A percentile compares a stretch with the other conserved stretches of the same genome.
Conservation (phyloP, 2,888 invertebrate species). For the Muscina levida region DNA sequence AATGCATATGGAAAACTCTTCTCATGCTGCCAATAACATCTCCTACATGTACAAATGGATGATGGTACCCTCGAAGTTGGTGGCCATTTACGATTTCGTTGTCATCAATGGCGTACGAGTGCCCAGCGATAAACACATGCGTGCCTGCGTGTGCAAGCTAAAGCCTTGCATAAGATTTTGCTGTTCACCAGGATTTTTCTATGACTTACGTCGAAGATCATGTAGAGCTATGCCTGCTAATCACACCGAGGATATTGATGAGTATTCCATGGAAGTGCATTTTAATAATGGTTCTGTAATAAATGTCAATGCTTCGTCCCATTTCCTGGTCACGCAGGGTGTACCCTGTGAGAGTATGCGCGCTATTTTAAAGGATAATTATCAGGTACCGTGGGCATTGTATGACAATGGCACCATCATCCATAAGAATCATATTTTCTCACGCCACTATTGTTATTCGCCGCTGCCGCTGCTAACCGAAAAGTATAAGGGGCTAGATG, state of each 20-base stretch:
- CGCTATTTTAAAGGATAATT: conserved; percentile 65
- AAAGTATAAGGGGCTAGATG: conserved; percentile 35
- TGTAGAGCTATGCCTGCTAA: conserved; percentile 58
- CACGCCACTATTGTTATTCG: conserved; percentile 73
- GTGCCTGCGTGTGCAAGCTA: conserved; percentile 77
- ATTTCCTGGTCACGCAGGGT: conserved; percentile 70
- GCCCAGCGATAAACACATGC: conserved; percentile 70
- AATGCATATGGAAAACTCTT: conserved; percentile 54
- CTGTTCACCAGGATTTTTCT: conserved; percentile 71
- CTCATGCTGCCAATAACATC: conserved; percentile 28
- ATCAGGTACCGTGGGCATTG: conserved; percentile 59
- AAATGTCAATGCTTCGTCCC: conserved; percentile 56
- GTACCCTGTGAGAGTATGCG: conserved; percentile 73
- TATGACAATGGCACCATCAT: conserved; percentile 72
- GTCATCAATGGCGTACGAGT: conserved; percentile 72
- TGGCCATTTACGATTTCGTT: conserved; percentile 74
- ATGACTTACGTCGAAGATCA: conserved; percentile 64
- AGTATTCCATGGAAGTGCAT: conserved; percentile 50
- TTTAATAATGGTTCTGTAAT: conserved; percentile 67
- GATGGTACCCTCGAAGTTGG: conserved; percentile 72
- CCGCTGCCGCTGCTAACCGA: conserved; percentile 57
- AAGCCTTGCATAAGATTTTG: conserved; percentile 78
- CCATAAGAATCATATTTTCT: conserved; percentile 70
- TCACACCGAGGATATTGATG: conserved; percentile 48
- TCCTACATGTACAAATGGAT: conserved; percentile 75